Evolutionary conservation across 2,888 invertebrate genomes (phyloP).

Genomic region (Hartigia nigra): DNA sequence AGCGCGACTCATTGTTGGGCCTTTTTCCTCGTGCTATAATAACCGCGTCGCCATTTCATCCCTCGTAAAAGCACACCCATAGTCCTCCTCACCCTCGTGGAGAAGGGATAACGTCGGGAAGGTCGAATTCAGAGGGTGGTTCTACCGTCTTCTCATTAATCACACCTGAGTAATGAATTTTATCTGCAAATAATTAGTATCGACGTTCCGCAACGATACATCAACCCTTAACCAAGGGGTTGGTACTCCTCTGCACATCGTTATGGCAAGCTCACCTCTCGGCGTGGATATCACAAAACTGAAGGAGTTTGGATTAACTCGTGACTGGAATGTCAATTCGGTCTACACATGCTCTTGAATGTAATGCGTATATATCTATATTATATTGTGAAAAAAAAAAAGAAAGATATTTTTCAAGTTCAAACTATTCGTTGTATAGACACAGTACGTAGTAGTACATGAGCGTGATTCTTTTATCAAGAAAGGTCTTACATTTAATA

Average conservation of each 20-base stretch:
- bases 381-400: not conserved
- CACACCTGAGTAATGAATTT: constrained; percentile 49
- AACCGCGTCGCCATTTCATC: not conserved
- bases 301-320: not conserved
- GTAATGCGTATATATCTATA: not conserved
- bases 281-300: not conserved
- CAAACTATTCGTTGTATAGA: not conserved
- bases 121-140: constrained; percentile 26
- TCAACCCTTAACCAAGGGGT: constrained; percentile 23
- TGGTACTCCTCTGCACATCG: not conserved
- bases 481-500: not conserved
- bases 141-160: constrained; percentile 38
- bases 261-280: not conserved
- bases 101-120: not conserved
- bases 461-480: not conserved
- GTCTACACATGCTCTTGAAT: not conserved
- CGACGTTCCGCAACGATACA: constrained; percentile 40
- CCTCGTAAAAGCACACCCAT: not conserved
- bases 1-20: not conserved
- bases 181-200: constrained; percentile 52
- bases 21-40: not conserved
- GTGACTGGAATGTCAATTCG: not conserved
- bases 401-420: not conserved
- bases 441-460: not conserved
- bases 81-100: too few relatives aligned